Evolutionary conservation across 2,888 invertebrate genomes (phyloP).

Genomic region (Slavum lentiscoides): DNA sequence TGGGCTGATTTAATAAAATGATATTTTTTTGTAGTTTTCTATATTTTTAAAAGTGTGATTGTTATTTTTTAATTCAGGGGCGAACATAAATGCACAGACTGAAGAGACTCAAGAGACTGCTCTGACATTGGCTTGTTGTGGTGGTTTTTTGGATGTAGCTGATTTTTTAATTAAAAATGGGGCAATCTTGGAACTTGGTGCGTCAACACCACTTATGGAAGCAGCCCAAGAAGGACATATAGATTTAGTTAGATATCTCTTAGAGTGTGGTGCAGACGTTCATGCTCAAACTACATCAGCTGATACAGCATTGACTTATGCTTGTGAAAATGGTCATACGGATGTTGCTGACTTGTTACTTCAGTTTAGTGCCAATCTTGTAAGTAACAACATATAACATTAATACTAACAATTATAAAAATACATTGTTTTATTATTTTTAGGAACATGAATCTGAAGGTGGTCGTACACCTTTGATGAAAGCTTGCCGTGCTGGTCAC

Average conservation of each 20-base stretch:
- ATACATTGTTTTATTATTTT: slow-evolving; percentile 53
- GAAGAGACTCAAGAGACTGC: slow-evolving; percentile 99
- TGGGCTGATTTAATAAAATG: not conserved
- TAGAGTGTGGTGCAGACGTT: slow-evolving; percentile 85
- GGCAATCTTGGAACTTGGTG: slow-evolving; percentile 91
- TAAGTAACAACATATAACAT: slow-evolving; percentile 59
- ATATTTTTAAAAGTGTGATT: not conserved
- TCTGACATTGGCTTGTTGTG: slow-evolving; percentile 89
- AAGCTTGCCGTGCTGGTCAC: slow-evolving; percentile 95
- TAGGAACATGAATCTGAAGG: slow-evolving; percentile 95
- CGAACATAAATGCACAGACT: slow-evolving; percentile 96
- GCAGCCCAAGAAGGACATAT: slow-evolving; percentile 97
- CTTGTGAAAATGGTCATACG: slow-evolving; percentile 98
- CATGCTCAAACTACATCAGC: slow-evolving; percentile 93
- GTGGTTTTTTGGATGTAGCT: slow-evolving; percentile 92
- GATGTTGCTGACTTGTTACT: slow-evolving; percentile 92
- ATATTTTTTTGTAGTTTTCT: not conserved
- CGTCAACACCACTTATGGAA: slow-evolving; percentile 97
- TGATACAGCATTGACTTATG: slow-evolving; percentile 94
- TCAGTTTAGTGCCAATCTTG: slow-evolving; percentile 85
- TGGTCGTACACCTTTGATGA: slow-evolving; percentile 97
- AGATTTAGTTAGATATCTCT: slow-evolving; percentile 84
- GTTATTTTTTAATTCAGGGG: slow-evolving; percentile 60
- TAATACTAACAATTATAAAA: too few species aligned
- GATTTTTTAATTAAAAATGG: slow-evolving; percentile 94